phyloP scores from a whole-genome alignment of 92 coral and sea anemone genomes.

The Isaurus tuberculatus region DNA sequence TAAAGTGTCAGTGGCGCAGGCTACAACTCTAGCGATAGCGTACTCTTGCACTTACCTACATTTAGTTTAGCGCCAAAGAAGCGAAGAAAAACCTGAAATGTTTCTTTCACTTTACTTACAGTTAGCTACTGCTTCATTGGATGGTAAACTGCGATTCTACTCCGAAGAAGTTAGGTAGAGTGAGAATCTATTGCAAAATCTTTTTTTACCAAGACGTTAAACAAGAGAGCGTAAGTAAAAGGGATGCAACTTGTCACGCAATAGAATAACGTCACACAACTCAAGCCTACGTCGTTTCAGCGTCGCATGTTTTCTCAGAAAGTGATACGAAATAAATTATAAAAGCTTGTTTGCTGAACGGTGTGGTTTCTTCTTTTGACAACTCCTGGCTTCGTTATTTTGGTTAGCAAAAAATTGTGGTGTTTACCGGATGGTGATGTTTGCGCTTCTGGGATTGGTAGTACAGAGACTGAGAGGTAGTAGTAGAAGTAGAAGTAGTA shows the following conservation, averaged over 20 bases:
- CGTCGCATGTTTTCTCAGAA: not conserved
- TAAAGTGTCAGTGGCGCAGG: too few relatives aligned
- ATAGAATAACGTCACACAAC: not conserved
- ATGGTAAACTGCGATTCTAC: conserved; percentile 87
- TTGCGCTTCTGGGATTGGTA: too few relatives aligned
- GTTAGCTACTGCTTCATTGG: conserved; percentile 85
- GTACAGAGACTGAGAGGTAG: too few relatives aligned
- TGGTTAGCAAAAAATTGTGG: not conserved
- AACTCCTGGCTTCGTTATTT: not conserved
- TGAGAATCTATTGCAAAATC: not conserved
- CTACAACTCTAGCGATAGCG: too few relatives aligned
- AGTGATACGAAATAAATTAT: not conserved
- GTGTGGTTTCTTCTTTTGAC: not conserved
- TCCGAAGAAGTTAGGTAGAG: conserved; percentile 57
- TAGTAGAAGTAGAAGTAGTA: too few relatives aligned
- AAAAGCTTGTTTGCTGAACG: not conserved
- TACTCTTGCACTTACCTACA: not conserved
- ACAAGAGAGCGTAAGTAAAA: not conserved
- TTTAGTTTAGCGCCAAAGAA: not conserved
- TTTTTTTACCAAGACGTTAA: not conserved
- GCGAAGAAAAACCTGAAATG: not conserved
- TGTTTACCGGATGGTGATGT: too few relatives aligned
- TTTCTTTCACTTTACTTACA: conserved; percentile 39
- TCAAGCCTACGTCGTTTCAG: not conserved
- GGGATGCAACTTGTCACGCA: not conserved